Evolutionary conservation across 2,888 invertebrate genomes (phyloP), one percentile per base, ranked within the genome.

Genomic region (Hypselothyrea guttata): DNA sequence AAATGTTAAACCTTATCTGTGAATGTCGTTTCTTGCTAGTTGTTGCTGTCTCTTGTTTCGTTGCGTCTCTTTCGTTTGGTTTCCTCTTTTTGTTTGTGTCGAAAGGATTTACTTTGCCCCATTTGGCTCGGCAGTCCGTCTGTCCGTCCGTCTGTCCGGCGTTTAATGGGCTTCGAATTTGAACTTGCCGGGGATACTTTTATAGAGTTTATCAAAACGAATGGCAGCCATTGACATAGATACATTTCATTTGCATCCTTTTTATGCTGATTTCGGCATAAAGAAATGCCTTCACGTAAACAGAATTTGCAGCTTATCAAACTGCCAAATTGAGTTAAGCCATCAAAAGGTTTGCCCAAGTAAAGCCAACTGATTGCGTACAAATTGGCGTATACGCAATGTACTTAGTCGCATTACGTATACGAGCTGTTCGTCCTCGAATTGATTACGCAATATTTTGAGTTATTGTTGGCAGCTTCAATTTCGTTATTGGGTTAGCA

Each of bases 171-270:
- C 74, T 81, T 76, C 63, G 81, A 79, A 76, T 67, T 49, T 42
- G 45, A 51, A 45, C 54, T 64, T 52, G 51, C 52, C 57, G 45
- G 60, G 65, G 68, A 75, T 62, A 71, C 64, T 69, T 71, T 83
- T 69, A 64, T 66, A 47, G 74, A 76, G 76, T 63, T 78, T 83
- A 79, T 83, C 84, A 78, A 79, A 78, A 69, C 60, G 71, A 79
- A 73, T 76, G 68, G 55, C 65, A 63, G 61, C 44, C 62, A 76
- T 79, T 78, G 84, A 79, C 73, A 73, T 83, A 83, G 78, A 79
- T 76, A 79, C 84, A 84, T 81, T 71, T 81, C 62, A 78, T 78
- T 79, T 81, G 74, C 69, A 71, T 77, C 75, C 76, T 62, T 73
- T 71, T 62, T 67, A 59, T 71, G 63, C 56, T 71, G 76, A 83